Conservation (phyloP, 37 sponge, comb jelly and placozoan genomes). For the Corticium candelabrum region DNA sequence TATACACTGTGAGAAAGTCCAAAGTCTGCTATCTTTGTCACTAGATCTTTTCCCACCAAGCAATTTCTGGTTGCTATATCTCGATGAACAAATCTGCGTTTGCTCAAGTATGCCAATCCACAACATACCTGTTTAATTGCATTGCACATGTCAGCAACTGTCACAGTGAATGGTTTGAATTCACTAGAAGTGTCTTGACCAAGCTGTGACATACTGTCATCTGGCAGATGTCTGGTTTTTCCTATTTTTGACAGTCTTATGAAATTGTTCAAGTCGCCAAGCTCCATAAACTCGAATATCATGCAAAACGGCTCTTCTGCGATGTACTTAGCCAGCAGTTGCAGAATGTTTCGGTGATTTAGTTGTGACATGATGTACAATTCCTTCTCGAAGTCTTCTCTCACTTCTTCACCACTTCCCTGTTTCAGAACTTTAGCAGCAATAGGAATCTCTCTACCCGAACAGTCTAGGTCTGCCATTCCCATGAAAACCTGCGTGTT, state of each 20-base stretch:
- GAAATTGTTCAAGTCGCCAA: constrained; percentile 62
- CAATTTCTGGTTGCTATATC: constrained; percentile 93
- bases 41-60: constrained; percentile 75
- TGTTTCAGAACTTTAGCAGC: constrained; percentile 74
- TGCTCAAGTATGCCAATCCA: background rate
- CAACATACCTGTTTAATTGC: background rate
- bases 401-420: constrained; percentile 7
- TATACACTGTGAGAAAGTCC: constrained; percentile 80
- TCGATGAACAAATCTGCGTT: constrained; percentile 11
- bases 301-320: constrained; percentile 64
- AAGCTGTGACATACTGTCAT: background rate
- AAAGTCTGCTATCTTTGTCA: constrained; percentile 93
- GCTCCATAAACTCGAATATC: constrained; percentile 82
- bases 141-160: background rate
- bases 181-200: too few relatives aligned
- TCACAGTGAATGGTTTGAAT: too few relatives aligned
- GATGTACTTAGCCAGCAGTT: constrained; percentile 58
- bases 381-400: constrained; percentile 18
- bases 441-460: too few relatives aligned
- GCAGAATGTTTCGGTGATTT: constrained; percentile 69
- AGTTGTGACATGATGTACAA: constrained; percentile 57
- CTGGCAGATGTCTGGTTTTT: background rate
- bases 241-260: constrained; percentile 16
- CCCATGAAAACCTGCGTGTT: too few relatives aligned
- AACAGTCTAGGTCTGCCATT: too few relatives aligned